phyloP scores from a whole-genome alignment of 2,113 vertebrate species.

The Labeo rohita region DNA sequence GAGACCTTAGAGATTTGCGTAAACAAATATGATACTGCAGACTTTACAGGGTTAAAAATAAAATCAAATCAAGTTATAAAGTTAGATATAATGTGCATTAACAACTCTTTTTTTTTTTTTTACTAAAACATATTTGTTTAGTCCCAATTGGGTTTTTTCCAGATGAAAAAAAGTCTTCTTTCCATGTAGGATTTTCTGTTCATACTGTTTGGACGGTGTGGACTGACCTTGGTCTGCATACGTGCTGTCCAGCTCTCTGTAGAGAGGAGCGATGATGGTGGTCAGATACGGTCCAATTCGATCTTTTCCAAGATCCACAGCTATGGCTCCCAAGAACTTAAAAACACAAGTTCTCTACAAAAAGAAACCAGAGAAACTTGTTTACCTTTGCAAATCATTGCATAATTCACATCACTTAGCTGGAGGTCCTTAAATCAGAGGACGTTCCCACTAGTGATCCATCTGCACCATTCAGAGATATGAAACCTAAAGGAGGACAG shows the following conservation, averaged over 20 bases:
- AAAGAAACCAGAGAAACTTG: not conserved
- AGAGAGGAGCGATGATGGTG: conserved; percentile 86
- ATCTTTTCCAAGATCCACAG: conserved; percentile 88
- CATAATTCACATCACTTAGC: too few species aligned
- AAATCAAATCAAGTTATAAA: not conserved
- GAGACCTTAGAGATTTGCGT: too few species aligned
- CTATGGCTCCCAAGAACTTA: conserved; percentile 93
- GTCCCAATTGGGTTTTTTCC: too few species aligned
- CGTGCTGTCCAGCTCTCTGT: conserved; percentile 94
- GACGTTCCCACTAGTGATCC: not conserved
- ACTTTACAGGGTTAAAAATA: too few species aligned
- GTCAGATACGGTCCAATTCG: conserved; percentile 84
- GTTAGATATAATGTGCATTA: not conserved
- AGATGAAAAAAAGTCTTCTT: too few species aligned
- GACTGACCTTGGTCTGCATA: conserved; percentile 92
- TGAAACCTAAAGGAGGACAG: not conserved
- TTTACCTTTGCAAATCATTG: too few species aligned
- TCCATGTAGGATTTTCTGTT: not conserved
- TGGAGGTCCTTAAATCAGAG: not conserved
- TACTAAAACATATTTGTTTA: too few species aligned
- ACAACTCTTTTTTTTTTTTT: not conserved
- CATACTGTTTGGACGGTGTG: too few species aligned
- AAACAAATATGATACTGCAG: too few species aligned
- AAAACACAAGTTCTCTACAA: conserved; percentile 93
- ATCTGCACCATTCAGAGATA: not conserved